A percentile compares a stretch with the other conserved stretches of the same genome.
Evolutionary conservation across 2,797 vertebrate species (phyloP).

Genomic region (Enteromius argenteus): DNA sequence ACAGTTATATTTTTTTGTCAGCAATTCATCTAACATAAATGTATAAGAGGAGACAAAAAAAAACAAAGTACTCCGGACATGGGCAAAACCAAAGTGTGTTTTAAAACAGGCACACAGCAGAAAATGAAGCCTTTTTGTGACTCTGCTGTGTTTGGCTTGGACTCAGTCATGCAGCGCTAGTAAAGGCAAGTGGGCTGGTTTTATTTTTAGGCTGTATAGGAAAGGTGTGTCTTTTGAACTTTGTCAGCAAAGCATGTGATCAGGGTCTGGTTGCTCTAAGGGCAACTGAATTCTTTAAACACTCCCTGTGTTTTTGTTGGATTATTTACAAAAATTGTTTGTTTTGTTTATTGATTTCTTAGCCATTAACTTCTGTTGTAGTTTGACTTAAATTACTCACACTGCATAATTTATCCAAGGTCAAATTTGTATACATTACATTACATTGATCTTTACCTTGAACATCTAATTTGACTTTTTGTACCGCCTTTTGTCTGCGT

Average conservation of each 20-base stretch:
- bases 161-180: constrained; percentile 51
- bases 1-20: constrained; percentile 11
- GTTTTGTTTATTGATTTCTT: background rate
- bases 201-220: constrained; percentile 70
- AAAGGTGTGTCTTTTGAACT: constrained; percentile 73
- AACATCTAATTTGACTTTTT: background rate
- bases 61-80: constrained; percentile 37
- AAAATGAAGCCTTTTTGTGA: constrained; percentile 58
- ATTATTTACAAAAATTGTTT: too few relatives aligned
- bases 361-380: background rate
- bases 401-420: background rate
- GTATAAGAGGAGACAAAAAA: background rate
- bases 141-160: constrained; percentile 59
- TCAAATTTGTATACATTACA: background rate
- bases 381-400: background rate
- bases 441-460: background rate
- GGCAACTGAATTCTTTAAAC: constrained; percentile 50
- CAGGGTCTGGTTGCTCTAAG: constrained; percentile 54
- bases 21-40: constrained; percentile 28
- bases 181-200: constrained; percentile 55
- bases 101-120: constrained; percentile 52
- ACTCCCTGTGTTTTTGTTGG: background rate
- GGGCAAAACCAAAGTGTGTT: constrained; percentile 51
- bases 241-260: constrained; percentile 64
- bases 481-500: background rate